phyloP scores from a whole-genome alignment of 2,888 invertebrate species.

The Hyles lineata region DNA sequence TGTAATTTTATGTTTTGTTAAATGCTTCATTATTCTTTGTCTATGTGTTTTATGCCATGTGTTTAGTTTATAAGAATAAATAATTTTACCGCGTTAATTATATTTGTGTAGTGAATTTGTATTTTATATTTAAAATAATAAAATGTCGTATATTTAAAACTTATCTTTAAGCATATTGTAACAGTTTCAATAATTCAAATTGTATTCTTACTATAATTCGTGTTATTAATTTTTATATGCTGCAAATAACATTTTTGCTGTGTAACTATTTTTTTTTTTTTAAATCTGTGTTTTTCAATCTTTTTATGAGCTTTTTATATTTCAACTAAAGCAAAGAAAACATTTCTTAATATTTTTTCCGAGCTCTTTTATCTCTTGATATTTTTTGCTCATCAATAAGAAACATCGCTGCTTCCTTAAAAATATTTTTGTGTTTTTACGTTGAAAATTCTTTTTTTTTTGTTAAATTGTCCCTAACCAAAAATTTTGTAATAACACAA shows the following conservation, averaged over 20 bases:
- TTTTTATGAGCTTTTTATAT: background rate
- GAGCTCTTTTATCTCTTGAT: background rate
- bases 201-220: too few relatives aligned
- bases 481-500: background rate
- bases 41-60: background rate
- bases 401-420: background rate
- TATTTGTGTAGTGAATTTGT: background rate
- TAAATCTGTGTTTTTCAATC: background rate
- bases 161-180: too few relatives aligned
- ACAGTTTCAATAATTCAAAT: too few relatives aligned
- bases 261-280: background rate
- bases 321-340: too few relatives aligned
- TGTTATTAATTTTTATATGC: background rate
- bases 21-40: background rate
- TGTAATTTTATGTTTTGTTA: constrained; percentile 18
- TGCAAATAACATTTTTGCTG: background rate
- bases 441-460: background rate
- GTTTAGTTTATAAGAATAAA: too few relatives aligned
- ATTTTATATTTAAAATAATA: background rate
- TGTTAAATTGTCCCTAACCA: background rate
- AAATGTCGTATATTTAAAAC: too few relatives aligned
- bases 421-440: background rate
- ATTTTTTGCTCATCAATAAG: background rate
- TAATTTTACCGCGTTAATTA: too few relatives aligned
- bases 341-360: too few relatives aligned